Evolutionary conservation across 2,888 invertebrate genomes (phyloP).

Genomic region (Catocala sponsa): DNA sequence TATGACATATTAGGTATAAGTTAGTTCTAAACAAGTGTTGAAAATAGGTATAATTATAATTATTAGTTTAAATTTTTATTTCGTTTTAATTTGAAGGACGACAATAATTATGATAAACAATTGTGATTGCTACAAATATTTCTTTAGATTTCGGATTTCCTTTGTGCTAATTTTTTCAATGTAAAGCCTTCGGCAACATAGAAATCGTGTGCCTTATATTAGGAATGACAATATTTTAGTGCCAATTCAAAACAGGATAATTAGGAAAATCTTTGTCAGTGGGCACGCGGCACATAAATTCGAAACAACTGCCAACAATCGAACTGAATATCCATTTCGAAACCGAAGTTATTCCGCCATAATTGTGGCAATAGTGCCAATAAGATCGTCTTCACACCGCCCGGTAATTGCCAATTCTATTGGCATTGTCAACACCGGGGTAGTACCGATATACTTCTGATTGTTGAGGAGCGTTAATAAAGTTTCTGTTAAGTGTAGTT

Average conservation of each 20-base stretch:
- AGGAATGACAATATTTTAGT: no score
- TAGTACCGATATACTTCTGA: constrained; percentile 30
- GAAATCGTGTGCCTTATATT: no score
- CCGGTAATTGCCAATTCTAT: constrained; percentile 41
- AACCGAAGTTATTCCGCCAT: constrained; percentile 27
- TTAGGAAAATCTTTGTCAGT: constrained; percentile 1
- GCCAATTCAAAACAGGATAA: not conserved
- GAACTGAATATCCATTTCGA: constrained; percentile 13
- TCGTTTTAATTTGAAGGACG: no score
- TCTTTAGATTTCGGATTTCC: no score
- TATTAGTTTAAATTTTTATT: no score
- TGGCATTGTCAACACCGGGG: constrained; percentile 26
- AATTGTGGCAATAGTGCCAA: constrained; percentile 34
- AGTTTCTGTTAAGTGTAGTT: constrained; percentile 17
- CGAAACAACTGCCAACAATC: constrained; percentile 14
- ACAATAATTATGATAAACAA: no score
- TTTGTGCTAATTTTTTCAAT: no score
- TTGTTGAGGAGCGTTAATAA: constrained; percentile 33
- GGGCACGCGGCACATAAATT: constrained; percentile 11
- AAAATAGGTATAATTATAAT: no score
- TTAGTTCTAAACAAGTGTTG: no score
- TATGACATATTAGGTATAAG: no score
- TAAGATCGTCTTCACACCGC: constrained; percentile 35
- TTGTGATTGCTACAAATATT: no score
- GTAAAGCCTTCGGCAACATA: no score